Evolutionary conservation across 92 coral and sea anemone species (phyloP), one percentile per base, ranked within the genome.

Genomic region (Epizoanthus scotinus): DNA sequence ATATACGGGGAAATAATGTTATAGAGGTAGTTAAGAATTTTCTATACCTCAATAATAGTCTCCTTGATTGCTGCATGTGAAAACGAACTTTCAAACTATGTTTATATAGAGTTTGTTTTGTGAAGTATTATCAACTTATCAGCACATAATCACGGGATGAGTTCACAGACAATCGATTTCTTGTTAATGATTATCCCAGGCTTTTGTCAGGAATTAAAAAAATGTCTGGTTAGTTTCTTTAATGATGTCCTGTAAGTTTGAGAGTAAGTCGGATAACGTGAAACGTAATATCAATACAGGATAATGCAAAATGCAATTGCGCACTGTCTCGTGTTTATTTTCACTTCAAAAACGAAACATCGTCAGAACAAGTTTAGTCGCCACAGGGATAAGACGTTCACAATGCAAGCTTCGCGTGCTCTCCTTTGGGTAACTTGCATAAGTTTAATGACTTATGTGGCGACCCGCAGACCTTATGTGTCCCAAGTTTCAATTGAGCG

Each of bases 141-240:
- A 44, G 56, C 60, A 57, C 21, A 75, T 75, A 59, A 75, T 75
- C 59, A 24, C 47, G 36, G 66, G 81, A 75, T 75, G 81, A 75
- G 58, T 60, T 75, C 40, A 40, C 63, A 59, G 40, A 75, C 47
- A 31, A 24, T 34, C 58, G 61, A 75, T 75, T 75, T 58, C 67
- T 75, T 75, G 67, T 75, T 75, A 75, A 75, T 67, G 81, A 75
- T 75, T 38, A 75, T 75, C 81, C 81, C 81, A 75, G 34, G 63
- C 25, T 55, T 36, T 75, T 59, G 67, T 75, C 54, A 59, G 36
- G 55, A 18, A 34, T 59, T 38, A 64, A 29, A 38, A 27, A 38
- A 25, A 58, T 20, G 81, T 75, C 81, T 75, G 81, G 24, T 75
- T 75, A 21, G 63, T 34, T 22, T 75, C 80, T 22, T 59, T 67